Base-by-base conservation (phyloP, 2,113 vertebrate genomes). In the Cisticola juncidis region DNA sequence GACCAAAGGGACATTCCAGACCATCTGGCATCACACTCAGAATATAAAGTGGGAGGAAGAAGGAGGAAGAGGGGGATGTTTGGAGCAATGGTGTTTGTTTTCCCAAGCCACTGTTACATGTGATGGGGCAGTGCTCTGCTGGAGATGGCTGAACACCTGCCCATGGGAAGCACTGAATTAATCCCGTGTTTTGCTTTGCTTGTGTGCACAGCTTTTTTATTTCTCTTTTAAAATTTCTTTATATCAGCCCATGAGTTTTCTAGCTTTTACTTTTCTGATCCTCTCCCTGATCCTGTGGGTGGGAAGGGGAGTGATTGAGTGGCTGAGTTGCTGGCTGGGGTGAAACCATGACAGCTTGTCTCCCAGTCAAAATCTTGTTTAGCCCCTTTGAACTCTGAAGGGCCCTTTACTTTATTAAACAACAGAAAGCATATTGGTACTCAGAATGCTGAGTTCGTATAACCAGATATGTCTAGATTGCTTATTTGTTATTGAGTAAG, bases 81-180 rank as follows among this genome's bases (percentile, higher is more conserved):
- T 53, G 38, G 33, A 53, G 23, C 5, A 10, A 58, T 66, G 50
- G 3, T 1, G 0, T 45, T 88, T 74, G 33, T 38, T 2, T 66
- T 21, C 0, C 13, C 45, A n/a, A 60, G 45, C 25, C 38, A 21
- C 14, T 18, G 1, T 10, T 88, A 2, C 0, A 1, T 14, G 20
- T 74, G 38, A 14, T 25, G 11, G 5, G 28, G 7, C 9, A 16
- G 28, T 60, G 24, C 28, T 81, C 24, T 60, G 1, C 1, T 53
- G 53, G 13, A 6, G 38, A 25, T 25, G 38, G 28, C 31, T 38
- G 33, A 51, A 51, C 36, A 45, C 53, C 51, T 38, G 33, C 28
- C 11, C 11, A 14, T 5, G 33, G 45, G 36, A 60, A 53, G 24
- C 20, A 38, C 14, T 38, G 44, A 44, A 65, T 44, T 0, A 20